Conservation (phyloP, 2,113 vertebrate species). For the Platysteira castanea region DNA sequence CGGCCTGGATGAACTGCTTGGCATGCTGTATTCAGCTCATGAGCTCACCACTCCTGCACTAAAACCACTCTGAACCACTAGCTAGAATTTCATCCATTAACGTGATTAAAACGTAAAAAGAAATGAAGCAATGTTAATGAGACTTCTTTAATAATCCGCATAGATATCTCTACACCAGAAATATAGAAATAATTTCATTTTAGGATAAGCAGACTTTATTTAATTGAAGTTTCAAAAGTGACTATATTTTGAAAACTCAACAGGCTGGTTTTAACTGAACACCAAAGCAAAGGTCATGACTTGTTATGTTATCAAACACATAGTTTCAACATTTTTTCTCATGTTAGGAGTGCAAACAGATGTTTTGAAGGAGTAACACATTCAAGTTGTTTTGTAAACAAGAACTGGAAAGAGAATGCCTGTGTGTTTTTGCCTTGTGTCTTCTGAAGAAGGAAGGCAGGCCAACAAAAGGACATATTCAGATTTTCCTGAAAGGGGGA, state of each 20-base stretch:
- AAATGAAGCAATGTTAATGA: neutral
- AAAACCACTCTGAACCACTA: neutral
- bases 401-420: neutral
- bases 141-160: neutral
- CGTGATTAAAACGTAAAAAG: neutral
- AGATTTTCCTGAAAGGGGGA: neutral
- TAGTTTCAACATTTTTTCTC: conserved; percentile 30
- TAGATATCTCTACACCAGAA: neutral
- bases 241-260: neutral
- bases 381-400: conserved; percentile 57
- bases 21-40: neutral
- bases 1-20: neutral
- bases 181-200: neutral
- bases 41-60: neutral
- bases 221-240: neutral
- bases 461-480: neutral
- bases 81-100: neutral
- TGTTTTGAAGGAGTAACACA: neutral
- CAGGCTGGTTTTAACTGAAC: neutral
- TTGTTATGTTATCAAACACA: conserved; percentile 66
- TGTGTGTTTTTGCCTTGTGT: neutral
- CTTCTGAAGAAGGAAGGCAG: neutral
- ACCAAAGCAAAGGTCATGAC: neutral
- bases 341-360: conserved; percentile 65
- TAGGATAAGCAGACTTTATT: neutral